These are phyloP conservation scores for Acholoe squamosa DNA, from an alignment of 2,888 invertebrate species.

Conservation along the genomic window DNA sequence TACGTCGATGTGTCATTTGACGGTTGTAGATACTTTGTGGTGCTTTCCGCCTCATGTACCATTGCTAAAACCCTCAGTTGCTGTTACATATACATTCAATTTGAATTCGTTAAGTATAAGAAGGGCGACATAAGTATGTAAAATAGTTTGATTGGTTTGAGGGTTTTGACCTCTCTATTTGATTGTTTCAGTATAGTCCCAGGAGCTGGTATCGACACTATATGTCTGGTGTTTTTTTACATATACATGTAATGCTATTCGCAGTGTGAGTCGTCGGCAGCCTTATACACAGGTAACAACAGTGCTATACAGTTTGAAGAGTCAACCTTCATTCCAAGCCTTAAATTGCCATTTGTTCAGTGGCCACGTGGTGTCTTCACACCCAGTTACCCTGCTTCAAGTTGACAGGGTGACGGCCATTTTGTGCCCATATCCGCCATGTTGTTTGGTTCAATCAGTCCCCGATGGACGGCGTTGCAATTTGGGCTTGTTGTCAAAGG, in stretches of 20 bases:
- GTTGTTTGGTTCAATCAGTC: not conserved
- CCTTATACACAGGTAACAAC: too few relatives aligned
- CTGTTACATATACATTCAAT: conserved; percentile 37
- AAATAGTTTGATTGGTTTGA: not conserved
- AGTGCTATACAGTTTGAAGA: too few relatives aligned
- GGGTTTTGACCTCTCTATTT: not conserved
- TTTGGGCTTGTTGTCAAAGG: not conserved
- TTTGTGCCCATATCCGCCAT: not conserved
- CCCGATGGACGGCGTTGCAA: not conserved
- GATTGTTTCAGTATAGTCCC: conserved; percentile 21
- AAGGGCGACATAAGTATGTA: not conserved
- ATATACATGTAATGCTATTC: not conserved
- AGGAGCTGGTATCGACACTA: not conserved
- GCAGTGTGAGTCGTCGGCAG: not conserved
- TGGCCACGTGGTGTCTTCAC: too few relatives aligned
- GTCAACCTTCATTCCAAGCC: too few relatives aligned
- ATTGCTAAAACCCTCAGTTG: conserved; percentile 56
- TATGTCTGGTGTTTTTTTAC: not conserved
- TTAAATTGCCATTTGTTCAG: too few relatives aligned
- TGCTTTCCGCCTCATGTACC: conserved; percentile 28
- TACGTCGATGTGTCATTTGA: conserved; percentile 45
- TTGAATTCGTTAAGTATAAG: not conserved
- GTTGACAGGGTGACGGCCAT: too few relatives aligned
- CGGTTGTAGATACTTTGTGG: conserved; percentile 46
- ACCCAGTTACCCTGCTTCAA: too few relatives aligned